These are phyloP conservation scores for Sceloporus undulatus DNA, from an alignment of 2,113 vertebrate species.

Conservation along the genomic window DNA sequence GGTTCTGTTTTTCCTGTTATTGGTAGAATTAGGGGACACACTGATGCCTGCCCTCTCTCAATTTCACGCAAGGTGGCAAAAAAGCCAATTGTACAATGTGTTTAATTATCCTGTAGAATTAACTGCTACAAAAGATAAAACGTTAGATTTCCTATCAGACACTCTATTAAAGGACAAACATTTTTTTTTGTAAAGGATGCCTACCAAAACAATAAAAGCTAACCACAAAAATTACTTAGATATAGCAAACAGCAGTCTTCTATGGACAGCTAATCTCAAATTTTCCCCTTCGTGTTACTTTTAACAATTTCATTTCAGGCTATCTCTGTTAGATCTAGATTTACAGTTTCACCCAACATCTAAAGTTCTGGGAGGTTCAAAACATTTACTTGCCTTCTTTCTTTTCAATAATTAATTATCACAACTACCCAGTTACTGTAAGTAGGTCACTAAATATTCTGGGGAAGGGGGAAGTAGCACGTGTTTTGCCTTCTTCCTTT, in stretches of 20 bases:
- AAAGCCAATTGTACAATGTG: conserved; percentile 10
- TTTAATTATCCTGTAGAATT: conserved; percentile 31
- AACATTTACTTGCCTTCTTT: conserved; percentile 14
- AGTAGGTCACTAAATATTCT: neutral
- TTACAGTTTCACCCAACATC: neutral
- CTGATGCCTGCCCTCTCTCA: too few relatives aligned
- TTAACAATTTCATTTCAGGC: conserved; percentile 16
- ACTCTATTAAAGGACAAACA: conserved; percentile 35
- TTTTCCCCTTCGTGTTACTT: conserved; percentile 9
- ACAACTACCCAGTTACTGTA: conserved; percentile 1
- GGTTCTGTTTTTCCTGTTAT: neutral
- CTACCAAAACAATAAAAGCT: conserved; percentile 36
- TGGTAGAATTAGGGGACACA: neutral
- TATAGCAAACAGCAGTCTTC: conserved; percentile 24
- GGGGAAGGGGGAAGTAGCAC: neutral
- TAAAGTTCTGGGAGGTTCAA: conserved; percentile 5
- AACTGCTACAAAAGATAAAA: conserved; percentile 14
- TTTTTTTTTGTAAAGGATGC: conserved; percentile 23
- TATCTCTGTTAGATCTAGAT: conserved; percentile 27
- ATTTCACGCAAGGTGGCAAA: neutral
- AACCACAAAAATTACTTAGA: conserved; percentile 32
- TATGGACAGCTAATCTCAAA: conserved; percentile 33
- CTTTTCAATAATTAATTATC: neutral
- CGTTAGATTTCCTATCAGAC: conserved; percentile 29
- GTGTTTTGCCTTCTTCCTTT: neutral